phyloP scores from a whole-genome alignment of 2,113 vertebrate genomes.

The Coptodon bakossiorum region DNA sequence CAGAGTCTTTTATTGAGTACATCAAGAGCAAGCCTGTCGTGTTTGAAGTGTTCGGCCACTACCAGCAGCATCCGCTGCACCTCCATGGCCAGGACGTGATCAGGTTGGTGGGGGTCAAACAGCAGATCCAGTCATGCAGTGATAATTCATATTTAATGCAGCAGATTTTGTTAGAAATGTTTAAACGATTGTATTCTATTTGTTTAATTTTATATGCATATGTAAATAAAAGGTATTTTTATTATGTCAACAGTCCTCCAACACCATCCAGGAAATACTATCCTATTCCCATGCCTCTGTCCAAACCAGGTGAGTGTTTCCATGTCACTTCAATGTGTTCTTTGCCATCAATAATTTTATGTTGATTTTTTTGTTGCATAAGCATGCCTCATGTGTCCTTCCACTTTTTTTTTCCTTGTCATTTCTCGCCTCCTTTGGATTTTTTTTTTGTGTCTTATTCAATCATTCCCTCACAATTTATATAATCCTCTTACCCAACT shows the following conservation, averaged over 20 bases:
- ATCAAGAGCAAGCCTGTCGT: conserved; percentile 95
- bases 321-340: neutral
- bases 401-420: conserved; percentile 23
- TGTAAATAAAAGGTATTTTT: neutral
- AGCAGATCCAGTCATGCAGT: neutral
- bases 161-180: rapidly evolving
- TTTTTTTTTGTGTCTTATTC: neutral
- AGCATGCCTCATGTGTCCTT: conserved; percentile 64
- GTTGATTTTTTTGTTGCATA: neutral
- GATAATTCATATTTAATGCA: neutral
- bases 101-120: conserved; percentile 69
- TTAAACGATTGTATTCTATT: neutral
- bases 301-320: conserved; percentile 85
- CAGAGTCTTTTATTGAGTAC: conserved; percentile 93
- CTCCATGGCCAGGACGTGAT: conserved; percentile 84
- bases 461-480: neutral
- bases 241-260: conserved; percentile 75
- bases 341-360: neutral
- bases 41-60: conserved; percentile 98
- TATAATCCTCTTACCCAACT: conserved; percentile 32
- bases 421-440: conserved; percentile 52
- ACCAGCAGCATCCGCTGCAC: conserved; percentile 91
- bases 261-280: conserved; percentile 88
- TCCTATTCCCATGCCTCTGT: conserved; percentile 95
- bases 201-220: rapidly evolving